Base-by-base conservation (phyloP, 2,888 invertebrate genomes). In the Lordiphosa fenestrarum region DNA sequence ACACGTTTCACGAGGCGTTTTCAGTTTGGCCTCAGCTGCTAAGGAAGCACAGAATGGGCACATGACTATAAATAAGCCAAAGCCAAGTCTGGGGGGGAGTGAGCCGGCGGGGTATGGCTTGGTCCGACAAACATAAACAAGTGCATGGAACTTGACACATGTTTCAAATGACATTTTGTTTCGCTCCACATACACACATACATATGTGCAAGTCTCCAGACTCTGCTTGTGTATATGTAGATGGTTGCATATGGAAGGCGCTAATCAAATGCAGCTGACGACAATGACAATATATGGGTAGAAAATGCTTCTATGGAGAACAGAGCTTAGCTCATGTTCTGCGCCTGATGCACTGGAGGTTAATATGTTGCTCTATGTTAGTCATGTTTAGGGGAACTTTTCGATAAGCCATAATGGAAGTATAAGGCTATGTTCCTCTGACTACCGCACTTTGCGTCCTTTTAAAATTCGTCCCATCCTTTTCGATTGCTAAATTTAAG, bases 251-350 rank as follows among this genome's bases (percentile, higher is more conserved):
- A 35, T 33, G 47, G 33, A 36, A 53, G 55, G 56, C 69, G 75
- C 80, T 80, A 75, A 80, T 76, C 75, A 83, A 83, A 66, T 75
- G 83, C 83, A 76, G 80, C 80, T 80, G 83, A 66, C 63, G 80
- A 60, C 61, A 55, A 53, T 66, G 74, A 56, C 49, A 47, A 66
- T 60, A 51, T 41, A 51, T 51, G 30, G 30, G 30, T 30, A 30
- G 30, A 46, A 61, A 51, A 42, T 62, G 39, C 54, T 44, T 54
- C 40, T 25, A 46, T 57, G 53, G 65, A 54, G 40, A n/a, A 15
- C 40, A 33, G 23, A 49, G 23, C 42, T 48, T 42, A 10, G 30
- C 30, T 30, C 10, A 30, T 30, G 10, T 30, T 30, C 9, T 30
- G 10, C 3, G 9, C 30, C 25, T 25, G 25, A 25, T 25, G 25